Evolutionary conservation across 2,113 vertebrate species (phyloP).

Genomic region (Condylura cristata): DNA sequence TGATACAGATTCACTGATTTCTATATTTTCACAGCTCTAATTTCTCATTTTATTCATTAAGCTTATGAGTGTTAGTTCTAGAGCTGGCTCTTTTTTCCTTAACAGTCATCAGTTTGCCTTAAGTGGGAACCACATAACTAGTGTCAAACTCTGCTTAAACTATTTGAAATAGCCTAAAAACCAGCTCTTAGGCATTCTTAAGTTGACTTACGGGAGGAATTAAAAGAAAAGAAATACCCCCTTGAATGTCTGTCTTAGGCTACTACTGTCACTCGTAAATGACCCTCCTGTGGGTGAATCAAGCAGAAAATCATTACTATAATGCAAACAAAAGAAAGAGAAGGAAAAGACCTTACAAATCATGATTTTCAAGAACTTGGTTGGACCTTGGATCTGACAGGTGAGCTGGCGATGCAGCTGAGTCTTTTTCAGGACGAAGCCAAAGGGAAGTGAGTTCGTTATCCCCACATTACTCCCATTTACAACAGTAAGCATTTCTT

Average conservation of each 20-base stretch:
- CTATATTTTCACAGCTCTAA: constrained; percentile 1
- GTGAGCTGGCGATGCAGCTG: background rate
- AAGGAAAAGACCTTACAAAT: background rate
- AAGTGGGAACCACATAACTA: background rate
- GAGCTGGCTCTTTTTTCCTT: background rate
- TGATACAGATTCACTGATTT: constrained; percentile 10
- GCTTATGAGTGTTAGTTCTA: constrained; percentile 29
- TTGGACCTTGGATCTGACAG: background rate
- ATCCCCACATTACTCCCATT: background rate
- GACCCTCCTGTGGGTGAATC: background rate
- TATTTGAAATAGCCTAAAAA: background rate
- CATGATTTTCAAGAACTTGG: background rate
- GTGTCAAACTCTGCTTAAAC: background rate
- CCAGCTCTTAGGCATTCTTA: background rate
- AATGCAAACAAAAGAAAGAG: background rate
- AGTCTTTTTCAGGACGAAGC: background rate
- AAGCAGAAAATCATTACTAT: background rate
- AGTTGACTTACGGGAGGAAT: background rate
- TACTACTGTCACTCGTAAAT: background rate
- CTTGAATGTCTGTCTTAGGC: background rate
- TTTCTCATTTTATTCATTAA: constrained; percentile 17
- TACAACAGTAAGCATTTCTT: background rate
- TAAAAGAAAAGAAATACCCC: background rate
- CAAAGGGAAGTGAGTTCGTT: background rate
- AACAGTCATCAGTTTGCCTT: background rate